Evolutionary conservation across 2,113 vertebrate species (phyloP).

Genomic region (Columba janthina): DNA sequence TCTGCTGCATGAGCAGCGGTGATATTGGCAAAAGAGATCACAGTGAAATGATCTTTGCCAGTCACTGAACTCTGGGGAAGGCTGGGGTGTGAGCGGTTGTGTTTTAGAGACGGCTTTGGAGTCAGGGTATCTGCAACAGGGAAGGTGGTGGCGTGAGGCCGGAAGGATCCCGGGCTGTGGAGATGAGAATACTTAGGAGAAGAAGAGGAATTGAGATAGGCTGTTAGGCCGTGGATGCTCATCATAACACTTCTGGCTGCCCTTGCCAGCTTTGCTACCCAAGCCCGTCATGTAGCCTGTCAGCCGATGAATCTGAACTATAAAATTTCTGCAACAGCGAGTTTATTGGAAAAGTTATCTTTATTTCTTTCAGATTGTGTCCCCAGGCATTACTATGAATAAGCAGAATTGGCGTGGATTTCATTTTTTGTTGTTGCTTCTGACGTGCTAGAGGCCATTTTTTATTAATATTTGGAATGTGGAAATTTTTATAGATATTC

Average conservation of each 20-base stretch:
- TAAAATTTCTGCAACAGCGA: background rate
- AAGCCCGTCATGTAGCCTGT: background rate
- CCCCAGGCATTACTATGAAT: background rate
- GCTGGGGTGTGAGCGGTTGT: fast-evolving
- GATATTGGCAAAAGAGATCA: background rate
- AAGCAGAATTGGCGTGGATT: background rate
- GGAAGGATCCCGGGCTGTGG: background rate
- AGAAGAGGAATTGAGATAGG: background rate
- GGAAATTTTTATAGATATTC: background rate
- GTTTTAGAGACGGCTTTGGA: background rate
- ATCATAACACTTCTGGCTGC: background rate
- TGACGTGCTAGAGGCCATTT: background rate
- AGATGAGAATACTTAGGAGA: background rate
- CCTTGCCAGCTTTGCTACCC: background rate
- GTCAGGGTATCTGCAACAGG: background rate
- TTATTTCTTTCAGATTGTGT: background rate
- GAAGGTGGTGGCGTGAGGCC: background rate
- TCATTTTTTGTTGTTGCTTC: background rate
- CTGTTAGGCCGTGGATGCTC: background rate
- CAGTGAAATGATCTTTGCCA: background rate
- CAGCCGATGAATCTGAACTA: background rate
- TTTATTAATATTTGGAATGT: background rate
- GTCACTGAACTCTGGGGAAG: background rate
- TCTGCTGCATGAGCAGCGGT: background rate
- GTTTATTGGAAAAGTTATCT: background rate